Evolutionary conservation across 2,797 vertebrate species (phyloP), one percentile per base, ranked within the genome.

Genomic region (Microctenopoma steveboyesi): DNA sequence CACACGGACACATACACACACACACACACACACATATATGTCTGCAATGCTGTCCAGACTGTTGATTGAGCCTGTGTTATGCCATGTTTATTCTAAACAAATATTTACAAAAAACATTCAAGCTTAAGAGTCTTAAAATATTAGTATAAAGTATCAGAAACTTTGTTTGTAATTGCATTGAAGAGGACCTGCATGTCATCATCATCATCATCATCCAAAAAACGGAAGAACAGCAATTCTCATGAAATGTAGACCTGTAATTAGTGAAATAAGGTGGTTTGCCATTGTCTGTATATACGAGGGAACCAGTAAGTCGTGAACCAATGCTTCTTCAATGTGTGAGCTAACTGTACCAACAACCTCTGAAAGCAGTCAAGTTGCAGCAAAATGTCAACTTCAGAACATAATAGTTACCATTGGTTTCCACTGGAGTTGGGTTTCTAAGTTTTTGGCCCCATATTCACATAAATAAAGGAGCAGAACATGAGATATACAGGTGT

Each of bases 261-360:
- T 92, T 86, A 91, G 69, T 70, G 71, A 79, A 78, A 76, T 61
- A 61, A 80, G 30, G n/a, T 85, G 75, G 62, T 65, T 53, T 42
- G 63, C 64, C 65, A 46, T 81, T 69, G 67, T 85, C 64, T 82
- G 58, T 58, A 47, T 62, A 53, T 54, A 52, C 37, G 49, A 79
- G 16, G 62, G 28, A 69, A 77, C 53, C 68, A 78, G 52, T 76
- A 53, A 64, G 62, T 65, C 71, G 76, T 35, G 50, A 82, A 78
- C 75, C 79, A 80, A 84, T 83, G 82, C 83, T 83, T 66, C 72
- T 73, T 72, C 79, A 74, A 68, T 47, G 46, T 76, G 61, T 58
- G 48, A 27, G 51, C 5, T 68, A 28, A 51, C 25, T 64, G 9
- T 49, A 69, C 43, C 37, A 58, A 50, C 65, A 61, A 45, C 10